Conservation (phyloP, 1,140 invertebrate genomes). For the Brachionus asplanchnoidis region DNA sequence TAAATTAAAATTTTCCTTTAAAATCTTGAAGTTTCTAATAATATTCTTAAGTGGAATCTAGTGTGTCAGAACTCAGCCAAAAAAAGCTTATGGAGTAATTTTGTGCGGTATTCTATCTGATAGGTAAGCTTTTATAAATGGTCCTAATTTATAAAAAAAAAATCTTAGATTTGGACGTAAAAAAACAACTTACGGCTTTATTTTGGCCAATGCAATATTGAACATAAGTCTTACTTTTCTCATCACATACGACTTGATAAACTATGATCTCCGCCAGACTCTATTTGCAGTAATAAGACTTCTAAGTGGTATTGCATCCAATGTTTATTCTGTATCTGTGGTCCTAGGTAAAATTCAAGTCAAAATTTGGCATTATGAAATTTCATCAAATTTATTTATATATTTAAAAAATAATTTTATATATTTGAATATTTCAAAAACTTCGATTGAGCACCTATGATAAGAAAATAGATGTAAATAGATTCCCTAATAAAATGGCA, state of each 20-base stretch:
- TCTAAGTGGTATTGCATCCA: background rate
- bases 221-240: background rate
- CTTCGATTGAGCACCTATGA: too few relatives aligned
- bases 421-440: too few relatives aligned
- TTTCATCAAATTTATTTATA: too few relatives aligned
- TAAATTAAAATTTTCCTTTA: too few relatives aligned
- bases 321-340: background rate
- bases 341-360: background rate
- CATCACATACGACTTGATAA: background rate
- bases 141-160: background rate
- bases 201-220: background rate
- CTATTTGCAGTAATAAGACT: background rate
- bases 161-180: background rate
- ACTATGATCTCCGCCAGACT: background rate
- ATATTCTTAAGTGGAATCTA: background rate
- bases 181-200: conserved; percentile 1
- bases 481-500: too few relatives aligned
- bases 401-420: too few relatives aligned
- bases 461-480: too few relatives aligned
- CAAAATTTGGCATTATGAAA: too few relatives aligned
- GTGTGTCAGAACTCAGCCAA: background rate
- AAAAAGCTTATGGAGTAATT: conserved; percentile 4
- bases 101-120: conserved; percentile 24
- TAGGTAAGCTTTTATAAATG: background rate
- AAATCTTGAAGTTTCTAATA: too few relatives aligned